Conservation (phyloP, 2,888 invertebrate species). For the Leucozona laternaria region DNA sequence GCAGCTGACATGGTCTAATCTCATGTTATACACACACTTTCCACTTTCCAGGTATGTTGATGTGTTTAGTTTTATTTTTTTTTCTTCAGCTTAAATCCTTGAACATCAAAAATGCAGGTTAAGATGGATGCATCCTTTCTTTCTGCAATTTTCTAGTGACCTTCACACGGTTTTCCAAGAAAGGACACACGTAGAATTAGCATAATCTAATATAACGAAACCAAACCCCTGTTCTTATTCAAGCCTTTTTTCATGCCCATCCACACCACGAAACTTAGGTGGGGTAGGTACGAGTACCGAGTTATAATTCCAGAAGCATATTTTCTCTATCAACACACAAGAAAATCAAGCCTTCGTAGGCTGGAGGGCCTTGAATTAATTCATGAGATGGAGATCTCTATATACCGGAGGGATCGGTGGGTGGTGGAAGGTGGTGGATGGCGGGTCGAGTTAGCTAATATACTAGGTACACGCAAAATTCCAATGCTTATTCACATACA, state of each 20-base stretch:
- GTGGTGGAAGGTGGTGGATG: too few relatives aligned
- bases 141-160: background rate
- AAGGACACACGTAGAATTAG: conserved; percentile 58
- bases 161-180: conserved; percentile 50
- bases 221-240: conserved; percentile 36
- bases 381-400: conserved; percentile 53
- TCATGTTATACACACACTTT: conserved; percentile 25
- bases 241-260: conserved; percentile 21
- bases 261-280: background rate
- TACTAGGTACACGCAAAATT: conserved; percentile 61
- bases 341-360: conserved; percentile 6
- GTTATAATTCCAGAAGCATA: conserved; percentile 37
- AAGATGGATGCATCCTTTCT: conserved; percentile 57
- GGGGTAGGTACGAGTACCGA: too few relatives aligned
- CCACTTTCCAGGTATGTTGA: background rate
- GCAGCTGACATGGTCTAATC: conserved; percentile 34
- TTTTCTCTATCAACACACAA: conserved; percentile 35
- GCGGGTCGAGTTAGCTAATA: background rate
- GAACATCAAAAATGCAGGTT: conserved; percentile 54
- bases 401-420: conserved; percentile 19
- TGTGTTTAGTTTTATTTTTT: too few relatives aligned
- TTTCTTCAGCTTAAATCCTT: conserved; percentile 66
- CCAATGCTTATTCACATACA: conserved; percentile 46
- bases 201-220: conserved; percentile 46
- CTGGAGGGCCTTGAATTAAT: conserved; percentile 52